Base-by-base conservation (phyloP, 2,797 vertebrate genomes). In the Esox lucius region DNA sequence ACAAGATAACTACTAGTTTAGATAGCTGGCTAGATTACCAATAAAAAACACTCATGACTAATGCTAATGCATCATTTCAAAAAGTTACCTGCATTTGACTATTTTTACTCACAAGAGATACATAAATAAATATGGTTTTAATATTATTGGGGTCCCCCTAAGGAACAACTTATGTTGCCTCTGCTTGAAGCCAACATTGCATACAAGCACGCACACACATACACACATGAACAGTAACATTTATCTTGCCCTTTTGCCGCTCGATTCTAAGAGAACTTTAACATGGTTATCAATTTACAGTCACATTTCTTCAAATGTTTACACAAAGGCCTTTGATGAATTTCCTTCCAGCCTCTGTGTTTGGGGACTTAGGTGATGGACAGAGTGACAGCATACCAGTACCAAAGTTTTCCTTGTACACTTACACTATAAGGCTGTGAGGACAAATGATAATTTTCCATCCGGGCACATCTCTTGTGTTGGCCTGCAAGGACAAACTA, bases 251-350 rank as follows among this genome's bases (percentile, higher is more conserved):
- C 82, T 85, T 77, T 70, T 72, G 71, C 66, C 76, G 74, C 81
- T 79, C 72, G 11, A 49, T 13, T 49, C 13, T 49, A 5, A 5
- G 48, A 4, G 15, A 49, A 7, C 68, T 70, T 51, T 28, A 83
- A 88, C 87, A 88, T 88, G 86, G 83, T 86, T 84, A n/a, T 24
- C 56, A 89, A 88, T 13, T 17, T 49, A 49, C 13, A 49, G 2
- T 5, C 31, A 28, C 84, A 87, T 88, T 89, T 88, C 79, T 80
- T 75, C 78, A 0, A 0, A 4, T 11, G 78, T 80, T 80, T 80
- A 42, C 78, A 83, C 85, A 84, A 88, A 87, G 85, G 84, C 70
- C 51, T 72, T 70, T 79, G 75, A 66, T 84, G 80, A 81, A 80
- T 83, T 87, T 87, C 78, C 82, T 81, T 78, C 84, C 80, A 80